Base-by-base conservation (phyloP, 2,797 vertebrate genomes). In the Cynodonichthys magdalenae region DNA sequence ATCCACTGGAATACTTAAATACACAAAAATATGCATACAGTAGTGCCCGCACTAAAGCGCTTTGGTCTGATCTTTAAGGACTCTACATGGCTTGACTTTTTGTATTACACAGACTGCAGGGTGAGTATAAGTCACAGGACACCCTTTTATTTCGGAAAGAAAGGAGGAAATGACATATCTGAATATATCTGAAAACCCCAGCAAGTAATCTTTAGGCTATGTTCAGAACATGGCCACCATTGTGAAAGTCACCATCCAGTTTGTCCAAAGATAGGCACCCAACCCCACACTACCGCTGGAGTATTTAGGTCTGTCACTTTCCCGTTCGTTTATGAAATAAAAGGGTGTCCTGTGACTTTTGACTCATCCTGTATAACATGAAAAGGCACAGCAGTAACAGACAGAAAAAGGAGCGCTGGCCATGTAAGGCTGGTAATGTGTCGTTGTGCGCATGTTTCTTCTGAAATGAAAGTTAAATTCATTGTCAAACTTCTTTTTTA, bases 401-500 rank as follows among this genome's bases (percentile, higher is more conserved):
- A 28, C 17, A 64, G 36, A 50, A 31, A 59, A n/a, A 42, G 24
- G 2, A 15, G 17, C 62, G 9, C 20, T 0, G 17, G 36, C 34
- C 29, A 39, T 24, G 71, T 64, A 31, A 53, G 53, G 59, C 73
- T 68, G 69, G 67, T 49, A 47, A 61, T 58, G 72, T 69, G 68
- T 68, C 44, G 53, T 59, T 19, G 68, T 76, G 79, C 74, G 80
- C 49, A 19, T 73, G 56, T 77, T 73, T 57, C 51, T 45, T 50
- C 45, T 3, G 34, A 54, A 41, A 14, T 24, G 18, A 12, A 9
- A 20, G 7, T 11, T 1, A 54, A 62, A 59, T 44, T 5, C 36
- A 36, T 31, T 42, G 67, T 84, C 83, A 92, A 18, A 79, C 83
- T 1, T 89, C 81, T 0, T 87, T 83, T 17, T 80, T 76, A 0